These are phyloP conservation scores for Rhynchophorus ferrugineus DNA, from an alignment of 1,140 invertebrate species.

Conservation along the genomic window DNA sequence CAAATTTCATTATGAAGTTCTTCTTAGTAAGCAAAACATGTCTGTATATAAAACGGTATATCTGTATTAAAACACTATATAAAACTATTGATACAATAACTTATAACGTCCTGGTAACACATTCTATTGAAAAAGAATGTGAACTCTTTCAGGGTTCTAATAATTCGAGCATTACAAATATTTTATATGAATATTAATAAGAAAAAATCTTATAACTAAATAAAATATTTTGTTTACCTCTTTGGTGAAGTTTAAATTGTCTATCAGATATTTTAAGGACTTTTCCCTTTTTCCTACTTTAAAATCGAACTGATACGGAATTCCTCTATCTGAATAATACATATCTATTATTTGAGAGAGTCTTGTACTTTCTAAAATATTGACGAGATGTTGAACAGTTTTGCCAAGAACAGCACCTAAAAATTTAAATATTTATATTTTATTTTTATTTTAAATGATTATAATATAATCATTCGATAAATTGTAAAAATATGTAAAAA, in stretches of 20 bases:
- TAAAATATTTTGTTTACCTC: conserved; percentile 29
- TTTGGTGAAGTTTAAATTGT: conserved; percentile 35
- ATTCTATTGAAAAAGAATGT: no score
- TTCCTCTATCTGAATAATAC: conserved; percentile 58
- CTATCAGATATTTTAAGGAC: conserved; percentile 42
- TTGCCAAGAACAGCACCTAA: conserved; percentile 54
- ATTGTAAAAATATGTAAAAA: no score
- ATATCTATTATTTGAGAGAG: conserved; percentile 61
- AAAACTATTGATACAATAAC: no score
- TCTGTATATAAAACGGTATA: no score
- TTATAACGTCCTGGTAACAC: no score
- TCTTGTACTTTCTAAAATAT: conserved; percentile 43
- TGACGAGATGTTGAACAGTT: conserved; percentile 46
- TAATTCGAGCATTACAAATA: no score
- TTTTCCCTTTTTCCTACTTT: conserved; percentile 50
- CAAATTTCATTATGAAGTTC: no score
- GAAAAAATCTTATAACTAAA: background rate
- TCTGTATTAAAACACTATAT: no score
- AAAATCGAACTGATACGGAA: conserved; percentile 46
- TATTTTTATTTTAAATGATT: conserved; percentile 4
- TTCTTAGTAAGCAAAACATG: no score
- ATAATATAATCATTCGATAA: conserved; percentile 3
- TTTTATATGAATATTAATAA: conserved; percentile 3
- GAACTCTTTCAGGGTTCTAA: no score
- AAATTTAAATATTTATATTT: conserved; percentile 3